phyloP scores from a whole-genome alignment of 2,113 vertebrate species.

The Proterorhinus semilunaris region DNA sequence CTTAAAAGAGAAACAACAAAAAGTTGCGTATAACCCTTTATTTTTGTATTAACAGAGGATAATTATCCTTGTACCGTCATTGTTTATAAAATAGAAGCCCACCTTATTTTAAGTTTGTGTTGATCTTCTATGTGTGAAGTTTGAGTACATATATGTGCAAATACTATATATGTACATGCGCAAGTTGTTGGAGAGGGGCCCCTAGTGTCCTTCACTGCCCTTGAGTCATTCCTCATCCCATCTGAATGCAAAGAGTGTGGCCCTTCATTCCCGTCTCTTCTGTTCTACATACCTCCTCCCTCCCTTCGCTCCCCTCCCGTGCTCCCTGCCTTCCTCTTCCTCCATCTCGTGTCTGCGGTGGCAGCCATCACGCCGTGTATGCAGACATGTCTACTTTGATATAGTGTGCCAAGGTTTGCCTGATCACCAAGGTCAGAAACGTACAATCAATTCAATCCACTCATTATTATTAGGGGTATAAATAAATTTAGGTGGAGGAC shows the following conservation, averaged over 20 bases:
- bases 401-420: slow-evolving; percentile 72
- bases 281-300: slow-evolving; percentile 39
- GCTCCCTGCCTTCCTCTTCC: slow-evolving; percentile 17
- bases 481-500: slow-evolving; percentile 87
- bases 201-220: slow-evolving; percentile 77
- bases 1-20: no score
- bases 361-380: slow-evolving; percentile 39
- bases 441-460: slow-evolving; percentile 83
- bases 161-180: not conserved
- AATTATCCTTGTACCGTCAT: no score
- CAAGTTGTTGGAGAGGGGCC: slow-evolving; percentile 11
- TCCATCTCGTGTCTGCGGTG: slow-evolving; percentile 12
- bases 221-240: slow-evolving; percentile 75
- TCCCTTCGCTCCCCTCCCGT: not conserved
- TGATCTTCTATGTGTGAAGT: no score
- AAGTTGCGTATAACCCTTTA: no score
- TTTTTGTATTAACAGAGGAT: no score
- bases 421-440: slow-evolving; percentile 85
- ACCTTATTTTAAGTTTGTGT: no score
- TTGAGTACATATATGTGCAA: no score
- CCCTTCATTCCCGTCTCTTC: slow-evolving; percentile 49
- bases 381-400: slow-evolving; percentile 66
- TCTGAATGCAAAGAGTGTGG: slow-evolving; percentile 74
- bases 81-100: no score
- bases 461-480: slow-evolving; percentile 93